Conservation (phyloP, 1,140 invertebrate genomes). For the Brachionus asplanchnoidis region DNA sequence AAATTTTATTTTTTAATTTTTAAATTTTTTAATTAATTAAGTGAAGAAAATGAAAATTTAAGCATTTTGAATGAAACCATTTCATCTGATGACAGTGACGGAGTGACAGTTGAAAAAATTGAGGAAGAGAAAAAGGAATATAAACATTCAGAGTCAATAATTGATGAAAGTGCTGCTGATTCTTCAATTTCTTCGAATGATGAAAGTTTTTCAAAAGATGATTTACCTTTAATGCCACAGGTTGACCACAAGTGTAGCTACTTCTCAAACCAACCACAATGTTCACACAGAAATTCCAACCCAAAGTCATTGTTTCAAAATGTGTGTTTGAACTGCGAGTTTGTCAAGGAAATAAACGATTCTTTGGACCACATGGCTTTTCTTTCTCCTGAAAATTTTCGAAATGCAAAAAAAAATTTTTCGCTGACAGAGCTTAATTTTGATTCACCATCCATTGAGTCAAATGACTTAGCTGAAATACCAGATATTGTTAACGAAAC, state of each 20-base stretch:
- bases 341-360: neutral
- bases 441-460: neutral
- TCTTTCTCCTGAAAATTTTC: neutral
- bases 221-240: neutral
- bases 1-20: neutral
- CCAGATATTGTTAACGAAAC: slow-evolving; percentile 4
- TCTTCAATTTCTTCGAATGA: neutral
- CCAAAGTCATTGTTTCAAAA: neutral
- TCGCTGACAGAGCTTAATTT: neutral
- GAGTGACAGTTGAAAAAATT: neutral
- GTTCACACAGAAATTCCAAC: neutral
- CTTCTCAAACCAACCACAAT: neutral
- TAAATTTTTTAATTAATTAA: neutral
- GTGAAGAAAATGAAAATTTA: neutral
- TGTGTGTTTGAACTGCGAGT: slow-evolving; percentile 27
- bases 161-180: neutral
- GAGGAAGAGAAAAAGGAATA: neutral
- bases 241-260: slow-evolving; percentile 13
- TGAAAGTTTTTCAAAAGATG: slow-evolving; percentile 9
- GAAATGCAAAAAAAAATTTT: neutral
- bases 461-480: neutral
- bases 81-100: neutral
- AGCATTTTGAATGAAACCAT: neutral
- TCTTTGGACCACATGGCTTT: slow-evolving; percentile 38
- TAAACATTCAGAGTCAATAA: neutral